These are phyloP conservation scores for Drosophila hawaiiensis DNA, from an alignment of 2,888 invertebrate species.

Conservation along the genomic window DNA sequence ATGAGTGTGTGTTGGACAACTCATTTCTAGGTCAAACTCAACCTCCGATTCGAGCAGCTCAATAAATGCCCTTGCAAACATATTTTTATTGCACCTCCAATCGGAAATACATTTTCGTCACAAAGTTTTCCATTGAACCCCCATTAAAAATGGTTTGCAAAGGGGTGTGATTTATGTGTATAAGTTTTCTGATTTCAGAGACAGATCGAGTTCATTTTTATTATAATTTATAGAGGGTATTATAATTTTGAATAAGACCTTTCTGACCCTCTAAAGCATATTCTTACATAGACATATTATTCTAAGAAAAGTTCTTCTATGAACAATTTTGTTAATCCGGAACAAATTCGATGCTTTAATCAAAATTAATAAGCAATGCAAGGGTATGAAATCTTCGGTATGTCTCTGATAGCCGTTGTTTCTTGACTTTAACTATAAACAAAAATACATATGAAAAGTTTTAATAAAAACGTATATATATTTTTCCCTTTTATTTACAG, in stretches of 20 bases:
- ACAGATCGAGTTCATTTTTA: background rate
- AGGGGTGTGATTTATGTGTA: background rate
- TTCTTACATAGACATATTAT: background rate
- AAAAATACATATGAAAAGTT: background rate
- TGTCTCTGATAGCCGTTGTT: background rate
- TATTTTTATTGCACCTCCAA: constrained; percentile 37
- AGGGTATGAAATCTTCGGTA: background rate
- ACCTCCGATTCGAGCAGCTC: constrained; percentile 48
- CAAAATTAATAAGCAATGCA: background rate
- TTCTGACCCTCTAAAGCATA: background rate
- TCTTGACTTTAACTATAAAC: background rate
- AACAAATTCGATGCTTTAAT: background rate
- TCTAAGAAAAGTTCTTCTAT: background rate
- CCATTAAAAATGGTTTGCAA: background rate
- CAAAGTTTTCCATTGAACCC: constrained; percentile 3
- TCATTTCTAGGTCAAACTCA: constrained; percentile 78
- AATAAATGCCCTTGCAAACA: constrained; percentile 45
- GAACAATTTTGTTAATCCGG: background rate
- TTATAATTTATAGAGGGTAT: background rate
- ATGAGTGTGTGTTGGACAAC: constrained; percentile 45
- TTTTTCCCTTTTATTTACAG: background rate
- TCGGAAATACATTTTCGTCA: constrained; percentile 14
- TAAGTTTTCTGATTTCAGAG: background rate
- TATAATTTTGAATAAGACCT: background rate
- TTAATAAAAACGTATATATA: background rate